A percentile compares a stretch with the other conserved stretches of the same genome.
Evolutionary conservation across 2,888 invertebrate species (phyloP).

Genomic region (Lepidocyrtinus sp.): DNA sequence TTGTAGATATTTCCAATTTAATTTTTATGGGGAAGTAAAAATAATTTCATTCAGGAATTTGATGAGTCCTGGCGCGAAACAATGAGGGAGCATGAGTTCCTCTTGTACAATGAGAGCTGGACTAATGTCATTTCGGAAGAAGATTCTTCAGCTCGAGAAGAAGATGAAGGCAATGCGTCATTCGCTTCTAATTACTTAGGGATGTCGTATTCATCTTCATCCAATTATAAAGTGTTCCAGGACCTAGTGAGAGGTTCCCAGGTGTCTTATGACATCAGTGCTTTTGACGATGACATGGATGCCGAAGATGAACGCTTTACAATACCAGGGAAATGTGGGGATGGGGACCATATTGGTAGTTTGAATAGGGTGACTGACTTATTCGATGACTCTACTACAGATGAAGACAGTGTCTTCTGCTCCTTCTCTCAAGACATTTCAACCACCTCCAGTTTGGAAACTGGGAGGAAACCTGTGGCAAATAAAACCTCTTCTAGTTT

Average conservation of each 20-base stretch:
- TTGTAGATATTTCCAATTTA: not conserved
- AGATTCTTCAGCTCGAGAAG: slow-evolving; percentile 1
- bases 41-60: slow-evolving; percentile 32
- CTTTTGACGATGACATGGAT: slow-evolving; percentile 32
- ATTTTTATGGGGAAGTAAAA: no score
- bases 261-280: slow-evolving; percentile 2
- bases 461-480: not conserved
- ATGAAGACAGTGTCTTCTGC: slow-evolving; percentile 35
- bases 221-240: slow-evolving; percentile 6
- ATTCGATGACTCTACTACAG: slow-evolving; percentile 39
- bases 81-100: slow-evolving; percentile 53
- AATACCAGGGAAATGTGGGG: slow-evolving; percentile 25
- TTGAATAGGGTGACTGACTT: slow-evolving; percentile 13
- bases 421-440: not conserved
- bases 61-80: slow-evolving; percentile 53
- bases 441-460: not conserved
- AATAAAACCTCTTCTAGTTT: slow-evolving; percentile 24
- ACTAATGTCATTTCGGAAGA: slow-evolving; percentile 26
- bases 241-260: slow-evolving; percentile 19
- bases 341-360: no score
- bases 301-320: slow-evolving; percentile 32
- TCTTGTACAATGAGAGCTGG: slow-evolving; percentile 57
- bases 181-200: not conserved
- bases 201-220: not conserved
- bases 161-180: not conserved